Percentiles rank a stretch among this genome's conserved stretches.
phyloP scores from a whole-genome alignment of 2,888 invertebrate genomes.

The Tenthredo amoena region DNA sequence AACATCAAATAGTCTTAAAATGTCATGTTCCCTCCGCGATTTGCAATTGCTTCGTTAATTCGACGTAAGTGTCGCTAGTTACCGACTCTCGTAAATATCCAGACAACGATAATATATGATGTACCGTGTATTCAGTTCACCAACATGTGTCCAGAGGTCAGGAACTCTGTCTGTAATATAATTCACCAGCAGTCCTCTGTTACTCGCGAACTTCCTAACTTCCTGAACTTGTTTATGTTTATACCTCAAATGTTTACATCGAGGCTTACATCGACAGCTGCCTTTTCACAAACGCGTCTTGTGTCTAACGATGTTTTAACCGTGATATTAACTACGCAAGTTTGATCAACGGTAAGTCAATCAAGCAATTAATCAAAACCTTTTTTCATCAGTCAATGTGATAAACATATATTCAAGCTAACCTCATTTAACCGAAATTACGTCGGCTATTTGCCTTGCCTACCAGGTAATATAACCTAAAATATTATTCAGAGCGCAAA shows the following conservation, averaged over 20 bases:
- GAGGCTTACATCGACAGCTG: not conserved
- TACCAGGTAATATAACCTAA: not conserved
- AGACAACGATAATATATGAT: no score
- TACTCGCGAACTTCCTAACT: not conserved
- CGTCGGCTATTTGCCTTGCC: no score
- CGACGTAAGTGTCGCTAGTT: not conserved
- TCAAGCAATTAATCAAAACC: not conserved
- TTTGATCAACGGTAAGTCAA: slow-evolving; percentile 14
- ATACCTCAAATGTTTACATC: not conserved
- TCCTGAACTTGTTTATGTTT: not conserved
- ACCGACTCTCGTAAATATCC: not conserved
- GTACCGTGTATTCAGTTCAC: not conserved
- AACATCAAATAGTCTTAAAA: not conserved
- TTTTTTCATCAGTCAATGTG: not conserved
- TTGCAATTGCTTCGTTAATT: not conserved
- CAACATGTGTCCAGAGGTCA: not conserved
- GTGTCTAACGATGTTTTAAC: not conserved
- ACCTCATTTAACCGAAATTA: not conserved
- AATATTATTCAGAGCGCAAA: not conserved
- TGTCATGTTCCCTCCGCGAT: not conserved
- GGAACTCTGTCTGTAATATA: not conserved
- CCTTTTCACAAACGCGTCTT: not conserved
- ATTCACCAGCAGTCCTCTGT: not conserved
- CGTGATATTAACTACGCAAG: not conserved
- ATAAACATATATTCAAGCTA: not conserved